Percentiles rank a stretch among this genome's conserved stretches.
These are phyloP conservation scores for Beroe forskalii DNA, from an alignment of 37 sponge, comb jelly and placozoan species.

Conservation along the genomic window DNA sequence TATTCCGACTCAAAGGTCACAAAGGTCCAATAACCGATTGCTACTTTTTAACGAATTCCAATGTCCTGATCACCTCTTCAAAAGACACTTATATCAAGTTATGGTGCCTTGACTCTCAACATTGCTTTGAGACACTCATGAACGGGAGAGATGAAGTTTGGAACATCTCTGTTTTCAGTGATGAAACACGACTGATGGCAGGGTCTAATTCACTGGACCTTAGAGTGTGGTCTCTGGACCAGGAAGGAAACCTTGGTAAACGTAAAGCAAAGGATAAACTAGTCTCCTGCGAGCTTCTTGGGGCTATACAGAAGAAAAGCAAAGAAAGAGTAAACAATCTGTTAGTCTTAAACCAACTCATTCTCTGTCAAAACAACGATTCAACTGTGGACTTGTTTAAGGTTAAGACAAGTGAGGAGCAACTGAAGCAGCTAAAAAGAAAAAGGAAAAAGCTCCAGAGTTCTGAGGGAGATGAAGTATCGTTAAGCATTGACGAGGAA, in stretches of 20 bases:
- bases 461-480: not conserved
- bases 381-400: constrained; percentile 71
- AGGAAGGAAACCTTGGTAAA: not conserved
- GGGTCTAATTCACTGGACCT: constrained; percentile 71
- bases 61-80: constrained; percentile 82
- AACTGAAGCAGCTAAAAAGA: constrained; percentile 67
- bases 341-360: not conserved
- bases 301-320: constrained; percentile 66
- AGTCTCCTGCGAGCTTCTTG: constrained; percentile 66
- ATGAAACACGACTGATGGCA: constrained; percentile 71
- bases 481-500: not conserved
- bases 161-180: constrained; percentile 41
- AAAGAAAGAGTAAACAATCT: constrained; percentile 62
- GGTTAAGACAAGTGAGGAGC: constrained; percentile 70
- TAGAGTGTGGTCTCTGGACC: constrained; percentile 69
- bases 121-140: constrained; percentile 88
- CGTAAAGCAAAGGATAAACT: constrained; percentile 15
- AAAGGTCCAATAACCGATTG: constrained; percentile 82
- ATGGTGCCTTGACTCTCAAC: constrained; percentile 92
- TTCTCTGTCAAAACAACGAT: constrained; percentile 57
- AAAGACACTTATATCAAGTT: constrained; percentile 87
- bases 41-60: constrained; percentile 35
- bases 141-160: constrained; percentile 79
- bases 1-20: constrained; percentile 85
- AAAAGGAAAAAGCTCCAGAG: constrained; percentile 70